Evolutionary conservation across 2,797 vertebrate genomes (phyloP).

Genomic region (Aulostomus chinensis): DNA sequence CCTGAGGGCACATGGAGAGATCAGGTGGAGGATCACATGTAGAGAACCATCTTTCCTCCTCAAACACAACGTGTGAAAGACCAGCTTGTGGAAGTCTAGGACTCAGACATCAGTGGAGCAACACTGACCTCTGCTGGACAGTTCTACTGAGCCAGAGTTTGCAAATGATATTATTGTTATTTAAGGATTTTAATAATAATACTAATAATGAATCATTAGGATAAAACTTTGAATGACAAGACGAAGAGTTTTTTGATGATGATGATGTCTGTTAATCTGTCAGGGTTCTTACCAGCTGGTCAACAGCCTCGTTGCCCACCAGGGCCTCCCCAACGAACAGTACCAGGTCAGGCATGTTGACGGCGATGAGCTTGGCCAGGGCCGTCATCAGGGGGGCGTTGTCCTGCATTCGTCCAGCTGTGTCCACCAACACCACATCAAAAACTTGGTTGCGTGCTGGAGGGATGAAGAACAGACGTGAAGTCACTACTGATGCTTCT

Average conservation of each 20-base stretch:
- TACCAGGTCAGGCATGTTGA: conserved; percentile 95
- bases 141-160: no score
- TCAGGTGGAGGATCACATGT: not conserved
- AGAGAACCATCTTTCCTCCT: no score
- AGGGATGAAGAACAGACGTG: no score
- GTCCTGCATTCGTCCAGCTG: conserved; percentile 98
- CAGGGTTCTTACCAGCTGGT: conserved; percentile 89
- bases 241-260: no score
- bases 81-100: no score
- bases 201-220: no score
- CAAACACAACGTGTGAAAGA: no score
- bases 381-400: conserved; percentile 96
- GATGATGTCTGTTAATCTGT: not conserved
- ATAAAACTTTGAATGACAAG: no score
- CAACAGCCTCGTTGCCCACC: conserved; percentile 97
- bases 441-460: conserved; percentile 94
- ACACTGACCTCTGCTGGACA: conserved; percentile 50
- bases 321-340: conserved; percentile 97
- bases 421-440: conserved; percentile 98
- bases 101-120: not conserved
- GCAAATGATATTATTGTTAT: not conserved
- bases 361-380: conserved; percentile 94
- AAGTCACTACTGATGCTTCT: not conserved
- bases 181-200: no score
- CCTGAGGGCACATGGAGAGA: conserved; percentile 73